Evolutionary conservation across 2,888 invertebrate genomes (phyloP).

Genomic region (Halictus ligatus): DNA sequence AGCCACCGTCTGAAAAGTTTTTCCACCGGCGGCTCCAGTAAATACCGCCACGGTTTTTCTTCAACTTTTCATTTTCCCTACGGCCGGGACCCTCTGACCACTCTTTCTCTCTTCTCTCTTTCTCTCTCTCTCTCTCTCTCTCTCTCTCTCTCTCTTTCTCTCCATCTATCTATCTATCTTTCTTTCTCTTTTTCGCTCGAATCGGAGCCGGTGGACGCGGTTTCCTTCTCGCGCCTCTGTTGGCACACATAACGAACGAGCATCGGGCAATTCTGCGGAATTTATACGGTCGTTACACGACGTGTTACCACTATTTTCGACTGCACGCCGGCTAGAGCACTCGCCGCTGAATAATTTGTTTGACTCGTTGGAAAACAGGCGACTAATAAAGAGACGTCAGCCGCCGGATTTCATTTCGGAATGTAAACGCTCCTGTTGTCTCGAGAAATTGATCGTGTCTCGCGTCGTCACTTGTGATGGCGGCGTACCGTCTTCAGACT

Average conservation of each 20-base stretch:
- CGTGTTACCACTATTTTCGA: slow-evolving; percentile 68
- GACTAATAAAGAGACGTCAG: slow-evolving; percentile 65
- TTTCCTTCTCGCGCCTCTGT: slow-evolving; percentile 37
- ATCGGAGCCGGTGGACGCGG: slow-evolving; percentile 12
- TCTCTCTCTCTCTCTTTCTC: not conserved
- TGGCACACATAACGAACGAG: slow-evolving; percentile 69
- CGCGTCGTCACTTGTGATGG: not conserved
- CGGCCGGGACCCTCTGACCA: slow-evolving; percentile 8
- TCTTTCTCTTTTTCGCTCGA: slow-evolving; percentile 1
- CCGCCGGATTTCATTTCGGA: slow-evolving; percentile 47
- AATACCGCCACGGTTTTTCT: slow-evolving; percentile 71
- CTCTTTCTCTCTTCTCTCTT: not conserved
- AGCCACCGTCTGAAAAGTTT: slow-evolving; percentile 75
- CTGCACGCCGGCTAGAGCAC: slow-evolving; percentile 51
- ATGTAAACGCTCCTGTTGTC: slow-evolving; percentile 13
- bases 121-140: not conserved
- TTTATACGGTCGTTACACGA: slow-evolving; percentile 73
- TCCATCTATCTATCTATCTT: slow-evolving; percentile 30
- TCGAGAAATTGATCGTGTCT: slow-evolving; percentile 22
- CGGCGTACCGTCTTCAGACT: not conserved
- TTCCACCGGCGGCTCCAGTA: slow-evolving; percentile 68
- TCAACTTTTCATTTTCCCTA: slow-evolving; percentile 63
- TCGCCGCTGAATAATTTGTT: slow-evolving; percentile 70
- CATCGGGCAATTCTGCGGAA: slow-evolving; percentile 69
- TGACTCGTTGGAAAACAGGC: slow-evolving; percentile 70